Percentiles rank a stretch among this genome's conserved stretches.
phyloP scores from a whole-genome alignment of 2,113 vertebrate genomes.

The Nothocercus nigrocapillus region DNA sequence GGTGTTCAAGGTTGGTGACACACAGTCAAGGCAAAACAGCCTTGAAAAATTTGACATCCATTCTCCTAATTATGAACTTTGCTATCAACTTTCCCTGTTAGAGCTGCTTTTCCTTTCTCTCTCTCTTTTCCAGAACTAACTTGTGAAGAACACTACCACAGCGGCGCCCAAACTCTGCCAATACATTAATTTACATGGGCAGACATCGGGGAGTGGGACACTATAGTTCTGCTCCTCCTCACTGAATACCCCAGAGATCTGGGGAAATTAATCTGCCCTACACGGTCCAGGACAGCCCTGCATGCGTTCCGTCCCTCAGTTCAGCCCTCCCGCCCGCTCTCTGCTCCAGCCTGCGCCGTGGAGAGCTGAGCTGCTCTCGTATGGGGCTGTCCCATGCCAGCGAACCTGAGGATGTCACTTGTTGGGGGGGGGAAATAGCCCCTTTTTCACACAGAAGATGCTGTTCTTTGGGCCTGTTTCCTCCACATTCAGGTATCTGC shows the following conservation, averaged over 20 bases:
- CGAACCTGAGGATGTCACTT: not conserved
- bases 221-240: not conserved
- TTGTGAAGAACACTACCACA: not conserved
- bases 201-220: not conserved
- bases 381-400: fast-evolving
- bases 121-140: not conserved
- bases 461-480: not conserved
- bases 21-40: conserved; percentile 12
- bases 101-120: not conserved
- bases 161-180: not conserved
- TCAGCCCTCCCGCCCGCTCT: not conserved
- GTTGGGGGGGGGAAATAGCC: not conserved
- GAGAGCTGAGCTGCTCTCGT: not conserved
- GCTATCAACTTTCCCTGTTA: not conserved
- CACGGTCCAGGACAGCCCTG: not conserved
- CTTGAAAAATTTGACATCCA: not conserved
- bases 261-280: not conserved
- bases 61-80: conserved; percentile 5
- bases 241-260: not conserved
- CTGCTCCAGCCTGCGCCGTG: fast-evolving
- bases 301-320: not conserved
- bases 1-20: conserved; percentile 25
- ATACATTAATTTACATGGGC: not conserved
- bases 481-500: not conserved
- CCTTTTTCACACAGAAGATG: not conserved